Conservation (phyloP, 2,113 vertebrate genomes). For the Dromas ardeola region DNA sequence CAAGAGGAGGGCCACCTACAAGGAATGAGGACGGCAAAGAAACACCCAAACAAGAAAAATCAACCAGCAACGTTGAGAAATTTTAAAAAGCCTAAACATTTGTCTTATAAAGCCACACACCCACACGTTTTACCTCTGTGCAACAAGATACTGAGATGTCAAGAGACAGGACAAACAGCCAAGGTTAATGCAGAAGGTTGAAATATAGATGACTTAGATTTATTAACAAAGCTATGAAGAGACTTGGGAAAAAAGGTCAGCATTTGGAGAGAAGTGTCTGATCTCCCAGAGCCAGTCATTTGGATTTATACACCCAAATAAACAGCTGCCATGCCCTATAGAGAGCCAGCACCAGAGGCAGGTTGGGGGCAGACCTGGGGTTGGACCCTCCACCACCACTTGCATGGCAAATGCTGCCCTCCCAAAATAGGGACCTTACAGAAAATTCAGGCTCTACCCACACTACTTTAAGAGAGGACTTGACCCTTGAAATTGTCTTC, state of each 20-base stretch:
- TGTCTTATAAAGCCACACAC: conserved; percentile 10
- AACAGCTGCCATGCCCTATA: not conserved
- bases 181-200: not conserved
- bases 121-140: not conserved
- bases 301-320: not conserved
- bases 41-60: not conserved
- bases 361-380: not conserved
- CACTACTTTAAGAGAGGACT: not conserved
- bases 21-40: not conserved
- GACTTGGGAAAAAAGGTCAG: not conserved
- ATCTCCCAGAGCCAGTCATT: not conserved
- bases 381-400: not conserved
- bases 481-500: not conserved
- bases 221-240: conserved; percentile 13
- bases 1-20: not conserved
- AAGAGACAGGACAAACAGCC: conserved; percentile 10
- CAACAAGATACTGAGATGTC: not conserved
- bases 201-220: conserved; percentile 36
- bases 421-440: not conserved
- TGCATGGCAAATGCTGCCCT: not conserved
- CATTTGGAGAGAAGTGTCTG: not conserved
- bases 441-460: not conserved
- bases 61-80: not conserved
- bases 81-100: conserved; percentile 5
- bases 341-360: not conserved